These are phyloP conservation scores for Rafetus swinhoei DNA, from an alignment of 2,113 vertebrate genomes.

Conservation along the genomic window DNA sequence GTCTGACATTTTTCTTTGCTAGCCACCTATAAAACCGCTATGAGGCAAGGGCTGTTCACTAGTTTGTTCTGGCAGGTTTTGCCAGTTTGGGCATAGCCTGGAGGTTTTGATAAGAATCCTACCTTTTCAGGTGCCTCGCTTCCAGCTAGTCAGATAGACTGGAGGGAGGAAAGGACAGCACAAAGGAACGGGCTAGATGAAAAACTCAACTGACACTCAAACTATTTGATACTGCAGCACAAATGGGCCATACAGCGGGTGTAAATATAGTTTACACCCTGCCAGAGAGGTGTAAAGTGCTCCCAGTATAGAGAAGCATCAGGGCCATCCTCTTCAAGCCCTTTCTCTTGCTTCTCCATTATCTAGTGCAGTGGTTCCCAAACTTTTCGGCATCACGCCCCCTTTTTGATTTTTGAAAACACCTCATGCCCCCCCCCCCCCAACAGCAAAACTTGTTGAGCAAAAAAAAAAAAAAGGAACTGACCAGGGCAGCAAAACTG, in stretches of 20 bases:
- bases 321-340: background rate
- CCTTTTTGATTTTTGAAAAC: too few species aligned
- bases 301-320: background rate
- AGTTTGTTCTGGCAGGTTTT: background rate
- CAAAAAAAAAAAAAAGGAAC: too few species aligned
- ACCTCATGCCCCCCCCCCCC: too few species aligned
- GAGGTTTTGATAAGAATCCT: background rate
- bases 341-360: background rate
- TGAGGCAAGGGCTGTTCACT: background rate
- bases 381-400: too few species aligned
- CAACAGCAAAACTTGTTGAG: too few species aligned
- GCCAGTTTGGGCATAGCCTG: fast-evolving
- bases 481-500: too few species aligned
- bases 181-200: background rate
- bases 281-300: background rate
- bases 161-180: background rate
- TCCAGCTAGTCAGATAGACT: background rate
- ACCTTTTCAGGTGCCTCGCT: background rate
- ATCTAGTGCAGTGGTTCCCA: too few species aligned
- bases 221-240: background rate
- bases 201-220: background rate
- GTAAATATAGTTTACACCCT: background rate
- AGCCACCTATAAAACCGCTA: background rate
- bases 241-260: background rate
- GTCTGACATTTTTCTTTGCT: fast-evolving